Evolutionary conservation across 2,113 vertebrate species (phyloP).

Genomic region (Daphoenositta chrysoptera): DNA sequence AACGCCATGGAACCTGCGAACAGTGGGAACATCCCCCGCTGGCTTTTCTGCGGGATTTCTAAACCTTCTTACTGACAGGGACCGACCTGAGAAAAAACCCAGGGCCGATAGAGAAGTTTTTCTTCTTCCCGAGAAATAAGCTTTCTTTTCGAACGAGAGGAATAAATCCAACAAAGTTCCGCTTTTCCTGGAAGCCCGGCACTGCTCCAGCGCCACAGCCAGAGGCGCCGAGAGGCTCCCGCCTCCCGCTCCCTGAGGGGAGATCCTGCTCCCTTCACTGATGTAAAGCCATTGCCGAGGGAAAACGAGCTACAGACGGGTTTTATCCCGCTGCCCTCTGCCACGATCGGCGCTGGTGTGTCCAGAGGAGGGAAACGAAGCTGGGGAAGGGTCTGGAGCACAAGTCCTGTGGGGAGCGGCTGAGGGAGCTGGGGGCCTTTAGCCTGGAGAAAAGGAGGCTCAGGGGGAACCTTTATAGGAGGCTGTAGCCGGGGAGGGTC

Average conservation of each 20-base stretch:
- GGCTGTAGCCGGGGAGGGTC: accelerated
- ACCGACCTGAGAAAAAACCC: background rate
- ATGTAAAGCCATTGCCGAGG: accelerated
- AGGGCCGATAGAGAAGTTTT: background rate
- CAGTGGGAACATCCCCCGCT: background rate
- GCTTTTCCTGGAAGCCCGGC: background rate
- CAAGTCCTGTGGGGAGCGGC: background rate
- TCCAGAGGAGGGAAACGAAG: background rate
- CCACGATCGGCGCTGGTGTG: background rate
- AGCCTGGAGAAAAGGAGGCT: no score
- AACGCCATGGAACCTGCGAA: background rate
- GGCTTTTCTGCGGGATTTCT: background rate
- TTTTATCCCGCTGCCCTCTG: accelerated
- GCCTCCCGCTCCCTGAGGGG: background rate
- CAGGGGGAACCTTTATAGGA: background rate
- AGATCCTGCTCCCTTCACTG: no score
- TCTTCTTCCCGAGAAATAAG: background rate
- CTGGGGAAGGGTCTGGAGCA: background rate
- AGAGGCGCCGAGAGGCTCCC: background rate
- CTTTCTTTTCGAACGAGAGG: background rate
- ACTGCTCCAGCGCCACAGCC: background rate
- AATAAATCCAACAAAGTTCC: accelerated
- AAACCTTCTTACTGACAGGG: background rate
- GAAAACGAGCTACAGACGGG: accelerated
- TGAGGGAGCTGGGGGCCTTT: background rate